A percentile compares a stretch with the other conserved stretches of the same genome.
These are phyloP conservation scores for Neodiprion pinetum DNA, from an alignment of 1,140 invertebrate genomes.

Conservation along the genomic window DNA sequence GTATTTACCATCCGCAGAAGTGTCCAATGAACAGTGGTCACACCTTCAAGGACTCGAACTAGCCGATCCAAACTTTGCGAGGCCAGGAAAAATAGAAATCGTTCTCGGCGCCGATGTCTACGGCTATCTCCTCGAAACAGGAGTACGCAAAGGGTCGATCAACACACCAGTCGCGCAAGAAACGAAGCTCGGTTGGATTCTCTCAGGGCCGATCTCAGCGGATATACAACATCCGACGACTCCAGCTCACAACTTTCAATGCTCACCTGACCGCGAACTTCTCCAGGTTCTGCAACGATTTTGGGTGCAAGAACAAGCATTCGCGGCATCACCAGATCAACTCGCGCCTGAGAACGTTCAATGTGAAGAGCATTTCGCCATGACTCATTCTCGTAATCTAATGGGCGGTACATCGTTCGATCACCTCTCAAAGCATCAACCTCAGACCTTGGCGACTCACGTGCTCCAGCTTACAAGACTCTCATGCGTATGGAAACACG, in stretches of 20 bases:
- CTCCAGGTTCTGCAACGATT: constrained; percentile 3
- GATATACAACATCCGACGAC: not conserved
- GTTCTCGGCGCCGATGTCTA: constrained; percentile 13
- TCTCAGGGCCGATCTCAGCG: constrained; percentile 5
- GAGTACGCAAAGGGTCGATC: not conserved
- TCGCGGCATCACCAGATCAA: no score
- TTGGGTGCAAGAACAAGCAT: not conserved
- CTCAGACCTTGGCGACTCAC: constrained; percentile 38
- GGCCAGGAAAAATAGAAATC: not conserved
- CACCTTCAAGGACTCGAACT: constrained; percentile 7
- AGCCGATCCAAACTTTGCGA: constrained; percentile 10
- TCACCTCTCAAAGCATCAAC: no score
- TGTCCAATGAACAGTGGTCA: not conserved
- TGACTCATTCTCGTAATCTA: no score
- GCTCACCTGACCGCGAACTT: not conserved
- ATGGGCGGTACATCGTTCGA: no score
- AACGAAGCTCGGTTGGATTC: constrained; percentile 9
- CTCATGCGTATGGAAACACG: constrained; percentile 40
- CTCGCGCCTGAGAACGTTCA: no score
- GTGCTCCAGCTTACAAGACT: constrained; percentile 26
- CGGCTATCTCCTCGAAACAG: constrained; percentile 11
- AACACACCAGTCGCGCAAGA: constrained; percentile 9
- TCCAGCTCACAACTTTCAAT: constrained; percentile 2
- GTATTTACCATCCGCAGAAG: not conserved
- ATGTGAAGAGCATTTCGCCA: no score